These are phyloP conservation scores for Aporrectodea caliginosa DNA, from an alignment of 1,140 invertebrate species.

Conservation along the genomic window DNA sequence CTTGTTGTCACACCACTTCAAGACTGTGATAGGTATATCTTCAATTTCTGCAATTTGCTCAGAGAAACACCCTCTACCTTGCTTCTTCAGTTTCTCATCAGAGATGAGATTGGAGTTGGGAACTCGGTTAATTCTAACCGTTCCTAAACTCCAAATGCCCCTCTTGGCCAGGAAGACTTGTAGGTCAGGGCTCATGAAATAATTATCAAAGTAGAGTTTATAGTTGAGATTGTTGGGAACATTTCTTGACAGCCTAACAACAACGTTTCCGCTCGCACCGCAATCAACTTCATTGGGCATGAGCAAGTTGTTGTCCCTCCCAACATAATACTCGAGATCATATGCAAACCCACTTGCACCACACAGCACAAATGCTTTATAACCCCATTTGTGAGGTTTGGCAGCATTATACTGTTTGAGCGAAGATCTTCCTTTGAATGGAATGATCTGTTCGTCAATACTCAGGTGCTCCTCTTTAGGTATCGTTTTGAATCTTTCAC, in stretches of 20 bases:
- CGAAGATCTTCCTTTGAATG: slow-evolving; percentile 47
- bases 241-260: slow-evolving; percentile 45
- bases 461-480: slow-evolving; percentile 47
- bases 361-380: slow-evolving; percentile 51
- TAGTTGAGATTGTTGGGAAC: slow-evolving; percentile 43
- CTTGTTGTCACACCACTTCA: slow-evolving; percentile 54
- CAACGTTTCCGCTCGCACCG: slow-evolving; percentile 13
- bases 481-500: slow-evolving; percentile 37
- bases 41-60: slow-evolving; percentile 10
- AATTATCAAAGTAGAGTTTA: slow-evolving; percentile 48
- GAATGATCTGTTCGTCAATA: slow-evolving; percentile 42
- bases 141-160: not conserved
- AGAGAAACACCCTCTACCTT: not conserved
- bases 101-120: not conserved
- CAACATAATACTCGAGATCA: slow-evolving; percentile 53
- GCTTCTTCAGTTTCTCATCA: not conserved
- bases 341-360: slow-evolving; percentile 47
- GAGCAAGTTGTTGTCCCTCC: slow-evolving; percentile 2
- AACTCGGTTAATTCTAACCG: not conserved
- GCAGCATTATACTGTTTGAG: slow-evolving; percentile 51
- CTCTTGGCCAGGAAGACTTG: not conserved
- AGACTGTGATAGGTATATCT: slow-evolving; percentile 34
- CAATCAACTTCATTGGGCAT: not conserved
- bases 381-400: slow-evolving; percentile 53
- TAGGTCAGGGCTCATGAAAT: not conserved